phyloP scores from a whole-genome alignment of 2,113 vertebrate species.

The Cynopterus brachyotis region DNA sequence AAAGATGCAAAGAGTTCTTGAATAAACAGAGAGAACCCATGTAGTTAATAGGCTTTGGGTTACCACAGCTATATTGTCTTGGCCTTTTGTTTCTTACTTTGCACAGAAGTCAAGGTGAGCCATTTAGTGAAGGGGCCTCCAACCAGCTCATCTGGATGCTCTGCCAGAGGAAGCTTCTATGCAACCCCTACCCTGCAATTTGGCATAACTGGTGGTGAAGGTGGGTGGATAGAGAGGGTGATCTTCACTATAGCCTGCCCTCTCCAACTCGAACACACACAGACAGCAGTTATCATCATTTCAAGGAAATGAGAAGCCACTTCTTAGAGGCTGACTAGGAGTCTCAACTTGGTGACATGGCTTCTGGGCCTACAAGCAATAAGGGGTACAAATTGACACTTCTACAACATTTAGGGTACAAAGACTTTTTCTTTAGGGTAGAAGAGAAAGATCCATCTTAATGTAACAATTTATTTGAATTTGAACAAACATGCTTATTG shows the following conservation, averaged over 20 bases:
- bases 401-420: not conserved
- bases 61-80: constrained; percentile 35
- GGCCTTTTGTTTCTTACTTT: constrained; percentile 3
- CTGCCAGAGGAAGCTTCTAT: not conserved
- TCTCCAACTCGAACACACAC: not conserved
- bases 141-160: not conserved
- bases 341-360: not conserved
- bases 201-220: not conserved
- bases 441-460: constrained; percentile 18
- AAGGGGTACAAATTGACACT: not conserved
- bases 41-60: constrained; percentile 16
- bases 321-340: not conserved
- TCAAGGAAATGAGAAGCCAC: not conserved
- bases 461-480: not conserved
- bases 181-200: too few relatives aligned
- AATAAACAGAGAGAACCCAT: constrained; percentile 61
- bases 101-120: constrained; percentile 14
- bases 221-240: not conserved
- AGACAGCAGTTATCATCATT: not conserved
- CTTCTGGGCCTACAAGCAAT: not conserved
- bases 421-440: not conserved
- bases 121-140: not conserved
- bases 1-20: constrained; percentile 23
- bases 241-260: not conserved
- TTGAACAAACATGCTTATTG: not conserved